Conservation (phyloP, 2,797 vertebrate species). For the Diplodus sargus region DNA sequence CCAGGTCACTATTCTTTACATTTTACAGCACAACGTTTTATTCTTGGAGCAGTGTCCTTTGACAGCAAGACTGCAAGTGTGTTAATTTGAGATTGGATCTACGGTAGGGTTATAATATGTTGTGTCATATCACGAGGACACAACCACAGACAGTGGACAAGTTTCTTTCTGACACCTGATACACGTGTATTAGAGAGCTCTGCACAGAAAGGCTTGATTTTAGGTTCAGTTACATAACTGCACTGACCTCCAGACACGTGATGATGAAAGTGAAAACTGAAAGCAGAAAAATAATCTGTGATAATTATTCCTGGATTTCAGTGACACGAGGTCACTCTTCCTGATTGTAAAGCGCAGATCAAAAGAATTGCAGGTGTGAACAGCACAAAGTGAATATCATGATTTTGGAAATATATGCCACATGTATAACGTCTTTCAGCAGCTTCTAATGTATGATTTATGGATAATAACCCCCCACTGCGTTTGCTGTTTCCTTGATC, state of each 20-base stretch:
- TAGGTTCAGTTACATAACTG: constrained; percentile 1
- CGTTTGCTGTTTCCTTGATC: not conserved
- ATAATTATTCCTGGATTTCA: constrained; percentile 25
- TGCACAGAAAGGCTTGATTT: not conserved
- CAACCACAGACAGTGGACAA: not conserved
- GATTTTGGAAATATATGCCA: not conserved
- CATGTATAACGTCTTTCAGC: not conserved
- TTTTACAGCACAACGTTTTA: not conserved
- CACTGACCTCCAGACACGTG: not conserved
- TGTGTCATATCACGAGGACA: not conserved
- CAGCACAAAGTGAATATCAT: not conserved
- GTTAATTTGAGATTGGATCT: not conserved
- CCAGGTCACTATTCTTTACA: constrained; percentile 82
- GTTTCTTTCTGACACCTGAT: too few relatives aligned
- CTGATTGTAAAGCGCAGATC: not conserved
- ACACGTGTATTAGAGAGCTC: not conserved
- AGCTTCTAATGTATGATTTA: not conserved
- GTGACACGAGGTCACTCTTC: not conserved
- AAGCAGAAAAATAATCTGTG: constrained; percentile 12
- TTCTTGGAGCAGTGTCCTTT: not conserved
- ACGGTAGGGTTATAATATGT: not conserved
- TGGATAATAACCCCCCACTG: not conserved
- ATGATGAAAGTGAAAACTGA: constrained; percentile 16
- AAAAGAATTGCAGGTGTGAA: not conserved
- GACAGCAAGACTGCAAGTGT: not conserved